phyloP scores from a whole-genome alignment of 1,140 invertebrate species.

The Lutraria rhynchaena region DNA sequence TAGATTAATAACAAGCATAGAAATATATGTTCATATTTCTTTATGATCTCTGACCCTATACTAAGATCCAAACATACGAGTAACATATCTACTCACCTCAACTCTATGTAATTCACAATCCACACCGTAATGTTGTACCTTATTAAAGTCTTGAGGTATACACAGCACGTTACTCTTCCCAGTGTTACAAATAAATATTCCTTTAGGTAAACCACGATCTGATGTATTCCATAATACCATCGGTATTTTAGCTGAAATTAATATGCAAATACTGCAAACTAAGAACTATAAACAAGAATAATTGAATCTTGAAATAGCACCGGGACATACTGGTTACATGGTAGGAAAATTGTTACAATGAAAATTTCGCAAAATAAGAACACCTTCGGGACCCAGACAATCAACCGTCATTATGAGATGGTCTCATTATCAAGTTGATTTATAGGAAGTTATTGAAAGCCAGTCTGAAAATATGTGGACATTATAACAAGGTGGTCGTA shows the following conservation, averaged over 20 bases:
- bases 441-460: no score
- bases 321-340: not conserved
- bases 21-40: no score
- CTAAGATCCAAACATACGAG: no score
- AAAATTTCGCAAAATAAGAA: not conserved
- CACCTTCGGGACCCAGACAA: no score
- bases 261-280: not conserved
- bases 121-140: conserved; percentile 84
- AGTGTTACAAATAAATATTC: conserved; percentile 91
- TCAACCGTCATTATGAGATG: no score
- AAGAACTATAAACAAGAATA: not conserved
- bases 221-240: conserved; percentile 92
- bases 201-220: conserved; percentile 92
- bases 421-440: no score
- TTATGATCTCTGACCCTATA: no score
- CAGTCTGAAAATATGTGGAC: no score
- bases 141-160: conserved; percentile 89
- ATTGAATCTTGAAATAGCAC: not conserved
- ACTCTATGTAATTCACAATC: conserved; percentile 86
- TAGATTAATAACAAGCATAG: no score
- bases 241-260: conserved; percentile 87
- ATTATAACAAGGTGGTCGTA: no score
- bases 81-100: conserved; percentile 85
- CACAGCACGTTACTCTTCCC: conserved; percentile 88
- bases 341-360: not conserved